A percentile compares a stretch with the other conserved stretches of the same genome.
Conservation (phyloP, 2,888 invertebrate genomes). For the Brassicogethes aeneus region DNA sequence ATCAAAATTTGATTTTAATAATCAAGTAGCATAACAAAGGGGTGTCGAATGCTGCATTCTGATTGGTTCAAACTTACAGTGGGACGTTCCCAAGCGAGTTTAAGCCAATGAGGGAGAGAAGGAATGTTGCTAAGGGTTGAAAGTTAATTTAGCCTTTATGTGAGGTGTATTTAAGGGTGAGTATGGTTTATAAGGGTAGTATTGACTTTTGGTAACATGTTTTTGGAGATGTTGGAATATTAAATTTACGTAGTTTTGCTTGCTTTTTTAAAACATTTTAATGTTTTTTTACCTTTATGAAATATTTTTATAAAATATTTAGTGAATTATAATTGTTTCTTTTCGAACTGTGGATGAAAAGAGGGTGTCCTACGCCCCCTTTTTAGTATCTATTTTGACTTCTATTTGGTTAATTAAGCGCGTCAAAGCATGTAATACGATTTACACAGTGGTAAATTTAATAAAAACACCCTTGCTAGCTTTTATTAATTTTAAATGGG, state of each 20-base stretch:
- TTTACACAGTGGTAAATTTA: no score
- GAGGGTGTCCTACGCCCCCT: no score
- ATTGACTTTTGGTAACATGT: neutral
- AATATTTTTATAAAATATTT: no score
- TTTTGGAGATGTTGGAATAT: neutral
- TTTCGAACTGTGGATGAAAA: no score
- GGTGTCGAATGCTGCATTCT: no score
- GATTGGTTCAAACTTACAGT: neutral
- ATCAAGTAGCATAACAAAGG: no score
- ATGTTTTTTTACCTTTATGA: no score
- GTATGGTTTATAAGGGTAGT: neutral
- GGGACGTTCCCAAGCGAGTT: neutral
- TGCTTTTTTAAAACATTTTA: no score
- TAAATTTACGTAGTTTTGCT: neutral
- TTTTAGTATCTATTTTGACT: no score
- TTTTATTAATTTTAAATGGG: no score
- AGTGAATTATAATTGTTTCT: no score
- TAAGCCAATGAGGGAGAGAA: neutral
- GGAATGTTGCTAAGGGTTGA: neutral
- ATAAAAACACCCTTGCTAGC: no score
- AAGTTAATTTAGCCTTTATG: neutral
- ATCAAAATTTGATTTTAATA: neutral
- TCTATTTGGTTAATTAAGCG: constrained; percentile 22
- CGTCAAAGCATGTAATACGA: constrained; percentile 23
- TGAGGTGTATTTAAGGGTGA: neutral